Evolutionary conservation across 92 coral and sea anemone genomes (phyloP).

Genomic region (Isaurus tuberculatus): DNA sequence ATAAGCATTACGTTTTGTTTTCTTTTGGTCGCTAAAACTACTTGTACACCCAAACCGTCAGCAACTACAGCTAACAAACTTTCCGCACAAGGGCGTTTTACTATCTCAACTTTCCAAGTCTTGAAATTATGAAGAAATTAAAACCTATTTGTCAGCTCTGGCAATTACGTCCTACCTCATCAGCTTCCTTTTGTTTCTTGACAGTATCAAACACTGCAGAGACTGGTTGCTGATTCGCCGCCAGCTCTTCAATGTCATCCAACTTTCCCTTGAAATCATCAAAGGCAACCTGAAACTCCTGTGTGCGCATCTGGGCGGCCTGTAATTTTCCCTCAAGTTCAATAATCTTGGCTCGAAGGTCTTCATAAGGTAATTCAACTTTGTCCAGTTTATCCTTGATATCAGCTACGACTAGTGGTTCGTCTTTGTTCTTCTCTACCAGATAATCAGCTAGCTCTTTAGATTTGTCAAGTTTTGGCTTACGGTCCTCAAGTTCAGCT

Average conservation of each 20-base stretch:
- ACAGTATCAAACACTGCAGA: conserved; percentile 93
- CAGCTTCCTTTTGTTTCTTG: conserved; percentile 80
- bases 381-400: conserved; percentile 91
- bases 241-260: conserved; percentile 79
- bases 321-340: conserved; percentile 86
- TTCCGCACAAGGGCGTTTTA: too few relatives aligned
- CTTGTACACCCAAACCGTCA: too few relatives aligned
- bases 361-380: conserved; percentile 81
- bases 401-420: conserved; percentile 87
- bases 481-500: conserved; percentile 78
- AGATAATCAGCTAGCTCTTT: conserved; percentile 83
- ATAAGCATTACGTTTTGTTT: too few relatives aligned
- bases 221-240: conserved; percentile 75
- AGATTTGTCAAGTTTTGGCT: conserved; percentile 84
- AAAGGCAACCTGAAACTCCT: conserved; percentile 86
- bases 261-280: conserved; percentile 81
- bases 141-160: too few relatives aligned
- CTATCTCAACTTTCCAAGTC: too few relatives aligned
- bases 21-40: too few relatives aligned
- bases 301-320: conserved; percentile 94
- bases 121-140: too few relatives aligned
- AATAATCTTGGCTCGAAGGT: conserved; percentile 73
- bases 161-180: conserved; percentile 59
- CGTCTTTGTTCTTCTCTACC: conserved; percentile 82
- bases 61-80: too few relatives aligned